These are phyloP conservation scores for Melospiza georgiana DNA, from an alignment of 2,113 vertebrate genomes.

Conservation along the genomic window DNA sequence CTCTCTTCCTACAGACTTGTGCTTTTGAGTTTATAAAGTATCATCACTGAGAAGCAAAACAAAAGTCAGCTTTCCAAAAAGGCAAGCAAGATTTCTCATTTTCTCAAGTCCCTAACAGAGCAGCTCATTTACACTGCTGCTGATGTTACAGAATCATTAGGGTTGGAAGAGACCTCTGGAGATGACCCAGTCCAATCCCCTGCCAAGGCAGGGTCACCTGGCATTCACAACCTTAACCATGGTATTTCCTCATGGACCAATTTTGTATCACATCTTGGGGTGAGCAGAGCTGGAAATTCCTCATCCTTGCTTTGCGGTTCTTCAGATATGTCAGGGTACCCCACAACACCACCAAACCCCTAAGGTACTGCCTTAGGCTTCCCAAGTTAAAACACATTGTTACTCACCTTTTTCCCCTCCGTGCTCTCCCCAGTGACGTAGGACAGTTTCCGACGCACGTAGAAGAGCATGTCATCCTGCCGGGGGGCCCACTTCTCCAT, in stretches of 20 bases:
- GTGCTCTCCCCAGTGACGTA: constrained; percentile 72
- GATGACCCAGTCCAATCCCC: not conserved
- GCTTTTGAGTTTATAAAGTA: not conserved
- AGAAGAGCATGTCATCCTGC: constrained; percentile 98
- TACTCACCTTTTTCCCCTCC: constrained; percentile 84
- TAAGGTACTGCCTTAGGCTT: rapidly evolving
- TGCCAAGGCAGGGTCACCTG: not conserved
- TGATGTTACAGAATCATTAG: not conserved
- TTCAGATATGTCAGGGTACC: not conserved
- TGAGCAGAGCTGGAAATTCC: not conserved
- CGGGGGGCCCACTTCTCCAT: constrained; percentile 93
- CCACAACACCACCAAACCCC: not conserved
- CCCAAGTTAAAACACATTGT: not conserved
- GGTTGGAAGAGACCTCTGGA: not conserved
- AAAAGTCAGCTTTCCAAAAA: not conserved
- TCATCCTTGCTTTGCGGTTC: not conserved
- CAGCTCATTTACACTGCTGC: not conserved
- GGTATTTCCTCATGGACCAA: rapidly evolving
- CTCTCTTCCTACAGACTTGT: not conserved
- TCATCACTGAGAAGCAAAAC: not conserved
- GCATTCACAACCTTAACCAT: not conserved
- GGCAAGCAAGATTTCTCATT: not conserved
- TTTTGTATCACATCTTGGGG: too few species aligned
- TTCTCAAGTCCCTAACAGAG: rapidly evolving
- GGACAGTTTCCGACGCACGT: constrained; percentile 87